Evolutionary conservation across 2,797 vertebrate genomes (phyloP).

Genomic region (Salarias fasciatus): DNA sequence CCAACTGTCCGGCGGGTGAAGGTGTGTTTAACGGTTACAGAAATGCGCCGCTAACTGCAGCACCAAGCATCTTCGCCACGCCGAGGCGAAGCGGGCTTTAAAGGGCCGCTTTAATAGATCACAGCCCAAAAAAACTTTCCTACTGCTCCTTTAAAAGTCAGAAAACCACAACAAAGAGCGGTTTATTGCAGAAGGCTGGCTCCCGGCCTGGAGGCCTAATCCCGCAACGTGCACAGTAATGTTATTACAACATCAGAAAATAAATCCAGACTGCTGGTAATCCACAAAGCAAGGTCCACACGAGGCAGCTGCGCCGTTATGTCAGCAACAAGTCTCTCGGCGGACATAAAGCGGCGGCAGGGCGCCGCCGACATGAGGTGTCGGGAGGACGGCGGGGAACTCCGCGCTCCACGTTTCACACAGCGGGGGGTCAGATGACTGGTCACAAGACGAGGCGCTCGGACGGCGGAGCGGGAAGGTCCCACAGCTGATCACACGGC

Average conservation of each 20-base stretch:
- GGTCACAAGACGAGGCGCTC: too few relatives aligned
- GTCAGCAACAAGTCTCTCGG: constrained; percentile 47
- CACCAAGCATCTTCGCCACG: constrained; percentile 40
- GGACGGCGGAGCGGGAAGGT: too few relatives aligned
- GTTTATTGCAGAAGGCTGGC: constrained; percentile 58
- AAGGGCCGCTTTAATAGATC: constrained; percentile 36
- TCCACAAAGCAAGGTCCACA: constrained; percentile 67
- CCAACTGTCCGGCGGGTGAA: constrained; percentile 9
- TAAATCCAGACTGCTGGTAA: constrained; percentile 75
- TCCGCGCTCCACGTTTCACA: constrained; percentile 23
- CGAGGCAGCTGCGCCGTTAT: constrained; percentile 60
- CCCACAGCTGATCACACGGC: too few relatives aligned
- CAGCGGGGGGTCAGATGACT: constrained; percentile 10
- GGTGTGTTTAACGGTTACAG: constrained; percentile 28
- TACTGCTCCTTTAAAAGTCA: constrained; percentile 47
- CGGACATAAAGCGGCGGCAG: constrained; percentile 28
- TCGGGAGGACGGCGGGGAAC: constrained; percentile 14
- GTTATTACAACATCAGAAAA: constrained; percentile 70
- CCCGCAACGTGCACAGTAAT: constrained; percentile 58
- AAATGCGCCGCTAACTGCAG: too few relatives aligned
- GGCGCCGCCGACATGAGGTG: constrained; percentile 18
- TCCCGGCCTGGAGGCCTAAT: constrained; percentile 54
- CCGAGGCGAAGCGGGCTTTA: constrained; percentile 40
- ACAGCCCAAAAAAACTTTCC: constrained; percentile 33
- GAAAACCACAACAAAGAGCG: constrained; percentile 65